These are phyloP conservation scores for Brachyistius frenatus DNA, from an alignment of 2,113 vertebrate species.

Conservation along the genomic window DNA sequence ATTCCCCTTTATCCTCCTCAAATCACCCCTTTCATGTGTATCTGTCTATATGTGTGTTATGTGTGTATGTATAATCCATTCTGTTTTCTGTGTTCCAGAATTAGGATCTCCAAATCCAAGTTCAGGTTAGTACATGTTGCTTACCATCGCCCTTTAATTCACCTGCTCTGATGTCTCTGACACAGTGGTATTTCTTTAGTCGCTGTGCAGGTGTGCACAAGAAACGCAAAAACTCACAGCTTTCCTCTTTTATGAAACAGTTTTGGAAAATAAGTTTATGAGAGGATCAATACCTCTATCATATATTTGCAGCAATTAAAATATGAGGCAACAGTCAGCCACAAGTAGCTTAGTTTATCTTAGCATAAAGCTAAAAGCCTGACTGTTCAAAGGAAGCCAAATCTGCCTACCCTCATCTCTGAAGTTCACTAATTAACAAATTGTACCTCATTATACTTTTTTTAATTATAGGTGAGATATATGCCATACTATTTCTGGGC, in stretches of 20 bases:
- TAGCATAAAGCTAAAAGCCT: too few species aligned
- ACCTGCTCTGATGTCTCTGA: constrained; percentile 48
- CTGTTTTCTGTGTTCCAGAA: constrained; percentile 95
- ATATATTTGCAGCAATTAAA: too few species aligned
- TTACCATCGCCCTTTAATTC: constrained; percentile 61
- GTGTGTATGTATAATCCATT: constrained; percentile 87
- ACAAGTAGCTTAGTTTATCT: too few species aligned
- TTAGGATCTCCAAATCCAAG: constrained; percentile 99
- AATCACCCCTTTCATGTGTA: constrained; percentile 72
- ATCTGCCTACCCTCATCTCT: too few species aligned
- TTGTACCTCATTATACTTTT: too few species aligned
- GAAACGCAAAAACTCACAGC: not conserved
- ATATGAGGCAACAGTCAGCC: too few species aligned
- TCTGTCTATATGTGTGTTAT: constrained; percentile 68
- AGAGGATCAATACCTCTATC: not conserved
- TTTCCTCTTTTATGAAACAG: not conserved
- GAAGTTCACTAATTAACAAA: too few species aligned
- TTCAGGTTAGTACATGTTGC: constrained; percentile 94
- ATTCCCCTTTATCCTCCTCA: constrained; percentile 30
- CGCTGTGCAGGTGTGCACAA: not conserved
- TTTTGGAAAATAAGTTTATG: not conserved
- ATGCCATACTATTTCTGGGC: too few species aligned
- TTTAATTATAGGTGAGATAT: too few species aligned
- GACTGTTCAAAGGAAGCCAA: too few species aligned
- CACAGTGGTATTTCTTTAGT: constrained; percentile 43